A percentile compares a stretch with the other conserved stretches of the same genome.
These are phyloP conservation scores for Julus scandinavius DNA, from an alignment of 2,888 invertebrate genomes.

Conservation along the genomic window DNA sequence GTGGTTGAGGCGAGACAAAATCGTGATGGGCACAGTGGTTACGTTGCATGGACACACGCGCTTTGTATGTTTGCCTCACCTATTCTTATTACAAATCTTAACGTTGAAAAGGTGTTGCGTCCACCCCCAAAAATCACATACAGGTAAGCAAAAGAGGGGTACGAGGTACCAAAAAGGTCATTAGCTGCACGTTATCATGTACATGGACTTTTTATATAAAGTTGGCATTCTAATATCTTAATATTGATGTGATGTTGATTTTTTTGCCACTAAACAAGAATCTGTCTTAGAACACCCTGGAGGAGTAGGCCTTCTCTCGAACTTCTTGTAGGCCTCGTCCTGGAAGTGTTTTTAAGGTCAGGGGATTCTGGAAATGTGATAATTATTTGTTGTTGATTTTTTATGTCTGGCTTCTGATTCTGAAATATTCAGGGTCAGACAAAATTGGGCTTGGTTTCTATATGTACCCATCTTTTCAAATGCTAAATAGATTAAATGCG, in stretches of 20 bases:
- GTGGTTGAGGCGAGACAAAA: neutral
- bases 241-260: neutral
- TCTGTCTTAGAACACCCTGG: neutral
- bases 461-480: neutral
- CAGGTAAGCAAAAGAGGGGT: neutral
- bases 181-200: neutral
- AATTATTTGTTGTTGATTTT: neutral
- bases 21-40: neutral
- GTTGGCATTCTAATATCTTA: neutral
- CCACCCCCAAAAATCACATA: neutral
- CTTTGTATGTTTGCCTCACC: neutral
- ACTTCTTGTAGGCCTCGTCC: neutral
- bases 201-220: neutral
- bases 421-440: neutral
- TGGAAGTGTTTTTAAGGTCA: constrained; percentile 22
- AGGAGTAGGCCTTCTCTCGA: constrained; percentile 14
- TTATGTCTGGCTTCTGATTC: neutral
- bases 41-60: neutral
- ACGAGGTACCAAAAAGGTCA: neutral
- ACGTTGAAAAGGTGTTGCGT: neutral
- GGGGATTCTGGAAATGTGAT: neutral
- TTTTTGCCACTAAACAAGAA: neutral
- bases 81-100: neutral
- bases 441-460: neutral
- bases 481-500: too few species aligned